phyloP scores from a whole-genome alignment of 2,888 invertebrate species.

The Drosophila anomelani region DNA sequence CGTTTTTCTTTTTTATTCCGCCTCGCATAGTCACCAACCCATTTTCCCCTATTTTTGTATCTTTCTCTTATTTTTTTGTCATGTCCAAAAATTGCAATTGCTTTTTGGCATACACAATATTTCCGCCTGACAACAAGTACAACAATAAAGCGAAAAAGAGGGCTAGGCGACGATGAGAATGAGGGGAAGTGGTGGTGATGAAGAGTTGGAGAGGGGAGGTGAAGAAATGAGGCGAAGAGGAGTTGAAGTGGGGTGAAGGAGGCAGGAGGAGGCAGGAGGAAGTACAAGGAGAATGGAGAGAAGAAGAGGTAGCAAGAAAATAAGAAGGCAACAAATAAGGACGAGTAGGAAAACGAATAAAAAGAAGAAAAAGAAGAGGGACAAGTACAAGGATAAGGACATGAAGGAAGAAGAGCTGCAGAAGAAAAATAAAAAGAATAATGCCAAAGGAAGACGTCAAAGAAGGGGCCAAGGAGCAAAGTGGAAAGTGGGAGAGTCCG shows the following conservation, averaged over 20 bases:
- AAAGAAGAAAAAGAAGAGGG: not conserved
- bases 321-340: not conserved
- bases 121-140: slow-evolving; percentile 42
- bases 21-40: not conserved
- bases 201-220: not conserved
- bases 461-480: not conserved
- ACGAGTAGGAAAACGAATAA: not conserved
- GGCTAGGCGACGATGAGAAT: slow-evolving; percentile 1
- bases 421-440: not conserved
- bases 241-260: not conserved
- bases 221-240: not conserved
- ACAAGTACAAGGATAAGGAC: not conserved
- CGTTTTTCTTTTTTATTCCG: not conserved
- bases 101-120: slow-evolving; percentile 40
- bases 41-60: not conserved
- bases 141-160: slow-evolving; percentile 8
- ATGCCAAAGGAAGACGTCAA: not conserved
- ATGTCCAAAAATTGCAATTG: slow-evolving; percentile 37
- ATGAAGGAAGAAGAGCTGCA: not conserved
- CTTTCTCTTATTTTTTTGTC: not conserved
- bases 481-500: not conserved
- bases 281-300: not conserved
- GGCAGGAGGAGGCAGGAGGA: not conserved
- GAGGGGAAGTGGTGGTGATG: not conserved
- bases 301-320: not conserved